Conservation (phyloP, 2,888 invertebrate species). For the Peribatodes rhomboidaria region DNA sequence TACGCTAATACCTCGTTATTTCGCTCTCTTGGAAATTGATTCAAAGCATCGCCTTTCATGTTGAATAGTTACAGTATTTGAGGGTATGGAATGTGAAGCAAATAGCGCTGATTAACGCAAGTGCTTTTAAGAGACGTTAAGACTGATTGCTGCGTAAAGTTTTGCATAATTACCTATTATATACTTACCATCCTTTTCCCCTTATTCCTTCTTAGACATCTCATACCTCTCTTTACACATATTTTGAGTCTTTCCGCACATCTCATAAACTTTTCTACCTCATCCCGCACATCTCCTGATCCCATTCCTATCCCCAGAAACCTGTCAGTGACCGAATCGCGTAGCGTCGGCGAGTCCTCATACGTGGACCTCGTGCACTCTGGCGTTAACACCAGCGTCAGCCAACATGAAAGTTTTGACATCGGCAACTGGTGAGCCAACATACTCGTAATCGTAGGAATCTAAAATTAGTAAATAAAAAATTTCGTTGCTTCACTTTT, state of each 20-base stretch:
- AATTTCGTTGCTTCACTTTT: not conserved
- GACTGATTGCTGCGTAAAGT: too few species aligned
- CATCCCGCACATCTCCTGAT: constrained; percentile 2
- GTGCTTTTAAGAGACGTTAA: not conserved
- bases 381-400: constrained; percentile 52
- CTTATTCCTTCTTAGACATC: too few species aligned
- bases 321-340: constrained; percentile 54
- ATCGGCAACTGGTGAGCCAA: constrained; percentile 46
- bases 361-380: constrained; percentile 52
- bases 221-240: not conserved
- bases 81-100: not conserved
- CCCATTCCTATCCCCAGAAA: constrained; percentile 48
- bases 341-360: constrained; percentile 51
- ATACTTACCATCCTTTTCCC: not conserved
- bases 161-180: too few species aligned
- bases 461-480: not conserved
- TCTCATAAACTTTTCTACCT: not conserved
- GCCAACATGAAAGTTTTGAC: not conserved
- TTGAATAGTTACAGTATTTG: constrained; percentile 13
- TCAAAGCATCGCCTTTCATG: constrained; percentile 30
- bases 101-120: not conserved
- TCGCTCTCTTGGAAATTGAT: constrained; percentile 37
- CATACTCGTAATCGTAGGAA: not conserved
- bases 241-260: not conserved
- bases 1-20: constrained; percentile 29